Base-by-base conservation (phyloP, 2,797 vertebrate species). In the Rhynchonycteris naso region DNA sequence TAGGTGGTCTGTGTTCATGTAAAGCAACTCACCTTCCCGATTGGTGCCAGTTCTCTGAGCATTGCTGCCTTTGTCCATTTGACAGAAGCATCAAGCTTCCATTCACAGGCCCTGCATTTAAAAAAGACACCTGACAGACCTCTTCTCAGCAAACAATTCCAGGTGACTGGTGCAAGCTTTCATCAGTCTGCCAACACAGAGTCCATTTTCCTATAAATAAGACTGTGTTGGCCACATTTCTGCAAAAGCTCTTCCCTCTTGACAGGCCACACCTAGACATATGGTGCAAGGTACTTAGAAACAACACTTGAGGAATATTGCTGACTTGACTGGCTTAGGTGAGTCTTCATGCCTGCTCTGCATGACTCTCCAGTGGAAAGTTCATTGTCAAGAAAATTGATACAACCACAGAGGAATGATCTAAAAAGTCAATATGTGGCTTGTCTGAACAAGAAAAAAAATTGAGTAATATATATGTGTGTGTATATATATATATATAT, bases 381-480 rank as follows among this genome's bases (percentile, higher is more conserved):
- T 58, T 33, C 59, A 82, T 80, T n/a, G 52, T 79, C 78, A 59
- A 35, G 30, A 61, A 95, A 74, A 68, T 9, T 11, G 16, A 69
- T 47, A 52, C 21, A 63, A 33, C 33, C 66, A 16, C 28, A 90
- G 76, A 90, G 26, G n/a, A 72, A 19, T 14, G 2, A 4, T 68
- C 80, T 74, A 35, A 52, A 74, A 88, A 61, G 79, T 91, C 69
- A 63, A 12, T 65, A 2, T 33, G 9, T n/a, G 7, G n/a, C 65
- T 87, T 61, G 54, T 79, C 87, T 75, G 33, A 94, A 83, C 7
- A 80, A 68, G 79, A 96, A 95, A 95, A 52, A 56, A 35, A 56
- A 80, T 52, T 24, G 30, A 19, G 15, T 54, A 68, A 78, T 94
- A 4, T 68, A 21, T 4, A 18, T 47, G 13, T 11, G 50, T 22